A percentile compares a stretch with the other conserved stretches of the same genome.
Conservation (phyloP, 2,888 invertebrate species). For the Biston stratarius region DNA sequence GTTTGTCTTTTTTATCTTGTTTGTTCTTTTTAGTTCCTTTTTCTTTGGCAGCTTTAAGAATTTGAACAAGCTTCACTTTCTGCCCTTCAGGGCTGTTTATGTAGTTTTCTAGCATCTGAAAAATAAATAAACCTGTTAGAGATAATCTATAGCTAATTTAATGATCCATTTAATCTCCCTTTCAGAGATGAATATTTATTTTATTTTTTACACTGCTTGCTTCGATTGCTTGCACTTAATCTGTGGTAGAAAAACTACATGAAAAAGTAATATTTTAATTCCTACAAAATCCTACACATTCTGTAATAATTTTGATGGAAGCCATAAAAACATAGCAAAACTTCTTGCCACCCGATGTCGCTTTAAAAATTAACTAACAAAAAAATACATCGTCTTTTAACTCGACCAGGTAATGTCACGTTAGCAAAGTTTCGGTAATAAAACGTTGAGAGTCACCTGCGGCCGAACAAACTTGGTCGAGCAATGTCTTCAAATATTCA, state of each 20-base stretch:
- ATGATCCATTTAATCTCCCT: too few relatives aligned
- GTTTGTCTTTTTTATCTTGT: conserved; percentile 29
- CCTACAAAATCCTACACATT: neutral
- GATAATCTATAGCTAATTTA: neutral
- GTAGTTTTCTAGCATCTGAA: conserved; percentile 74
- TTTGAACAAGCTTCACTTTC: conserved; percentile 72
- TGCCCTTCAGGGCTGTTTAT: conserved; percentile 69
- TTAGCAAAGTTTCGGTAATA: conserved; percentile 36
- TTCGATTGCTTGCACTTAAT: too few relatives aligned
- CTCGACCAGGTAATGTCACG: conserved; percentile 6
- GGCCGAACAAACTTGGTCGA: conserved; percentile 28
- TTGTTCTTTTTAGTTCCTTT: conserved; percentile 59
- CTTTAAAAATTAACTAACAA: conserved; percentile 24
- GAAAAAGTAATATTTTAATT: too few relatives aligned
- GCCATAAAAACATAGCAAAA: neutral
- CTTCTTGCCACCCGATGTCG: conserved; percentile 12
- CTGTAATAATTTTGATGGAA: neutral
- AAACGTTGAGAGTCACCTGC: conserved; percentile 47
- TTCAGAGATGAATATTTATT: too few relatives aligned
- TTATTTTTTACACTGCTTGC: too few relatives aligned
- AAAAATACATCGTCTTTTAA: conserved; percentile 12
- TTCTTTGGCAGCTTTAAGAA: conserved; percentile 67
- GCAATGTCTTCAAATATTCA: conserved; percentile 60
- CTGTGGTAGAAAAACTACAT: too few relatives aligned
- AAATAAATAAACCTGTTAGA: neutral